Evolutionary conservation across 2,888 invertebrate species (phyloP).

Genomic region (Cheilosia urbana): DNA sequence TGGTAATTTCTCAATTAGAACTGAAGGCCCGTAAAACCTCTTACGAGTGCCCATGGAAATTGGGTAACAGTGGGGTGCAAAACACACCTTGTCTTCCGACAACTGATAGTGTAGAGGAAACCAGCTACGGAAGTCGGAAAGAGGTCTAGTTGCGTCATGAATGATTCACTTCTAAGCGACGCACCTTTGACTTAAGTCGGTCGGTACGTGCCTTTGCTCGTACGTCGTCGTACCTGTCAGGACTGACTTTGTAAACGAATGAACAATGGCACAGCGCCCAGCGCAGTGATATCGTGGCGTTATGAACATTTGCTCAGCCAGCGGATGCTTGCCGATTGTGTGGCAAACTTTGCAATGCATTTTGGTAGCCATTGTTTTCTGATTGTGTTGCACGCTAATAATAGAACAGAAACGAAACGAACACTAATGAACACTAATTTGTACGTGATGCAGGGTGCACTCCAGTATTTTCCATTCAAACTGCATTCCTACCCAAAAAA

Average conservation of each 20-base stretch:
- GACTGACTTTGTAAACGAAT: constrained; percentile 13
- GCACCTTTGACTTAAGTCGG: constrained; percentile 56
- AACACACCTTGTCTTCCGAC: constrained; percentile 30
- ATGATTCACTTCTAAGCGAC: constrained; percentile 13
- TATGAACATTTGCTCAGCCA: constrained; percentile 40
- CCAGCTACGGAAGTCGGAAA: constrained; percentile 40
- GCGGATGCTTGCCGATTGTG: constrained; percentile 47
- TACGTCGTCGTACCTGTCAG: constrained; percentile 17
- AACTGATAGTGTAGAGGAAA: neutral
- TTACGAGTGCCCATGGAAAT: constrained; percentile 44
- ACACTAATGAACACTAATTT: constrained; percentile 16
- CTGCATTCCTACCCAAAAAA: constrained; percentile 27
- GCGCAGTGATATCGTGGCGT: constrained; percentile 34
- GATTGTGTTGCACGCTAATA: constrained; percentile 17
- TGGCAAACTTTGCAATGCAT: constrained; percentile 52
- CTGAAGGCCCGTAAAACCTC: constrained; percentile 48
- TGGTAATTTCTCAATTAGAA: constrained; percentile 14
- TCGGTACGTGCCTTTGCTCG: constrained; percentile 45
- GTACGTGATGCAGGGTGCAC: constrained; percentile 65
- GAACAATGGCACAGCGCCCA: constrained; percentile 62
- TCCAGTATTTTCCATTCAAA: constrained; percentile 45
- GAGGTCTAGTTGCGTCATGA: constrained; percentile 28
- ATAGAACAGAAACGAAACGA: constrained; percentile 6
- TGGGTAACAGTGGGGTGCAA: constrained; percentile 10
- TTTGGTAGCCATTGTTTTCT: constrained; percentile 16